Percentiles rank a stretch among this genome's conserved stretches.
phyloP scores from a whole-genome alignment of 2,888 invertebrate genomes.

The Macrophya alboannulata region DNA sequence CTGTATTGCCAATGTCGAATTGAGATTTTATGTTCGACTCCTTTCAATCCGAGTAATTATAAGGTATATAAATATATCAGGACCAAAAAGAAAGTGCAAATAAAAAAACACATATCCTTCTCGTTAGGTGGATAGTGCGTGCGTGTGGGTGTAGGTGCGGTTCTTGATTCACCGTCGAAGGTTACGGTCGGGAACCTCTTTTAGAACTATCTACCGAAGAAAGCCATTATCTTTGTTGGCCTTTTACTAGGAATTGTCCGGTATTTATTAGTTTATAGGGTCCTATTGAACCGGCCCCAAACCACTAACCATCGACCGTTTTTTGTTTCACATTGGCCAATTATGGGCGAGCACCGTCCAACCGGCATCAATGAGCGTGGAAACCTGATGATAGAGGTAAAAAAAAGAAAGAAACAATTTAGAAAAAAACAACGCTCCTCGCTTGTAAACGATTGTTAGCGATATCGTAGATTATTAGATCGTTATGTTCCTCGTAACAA shows the following conservation, averaged over 20 bases:
- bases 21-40: background rate
- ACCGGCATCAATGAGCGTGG: constrained; percentile 53
- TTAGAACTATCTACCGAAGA: constrained; percentile 42
- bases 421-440: constrained; percentile 35
- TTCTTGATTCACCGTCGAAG: constrained; percentile 40
- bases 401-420: background rate
- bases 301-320: constrained; percentile 52
- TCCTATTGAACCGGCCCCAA: constrained; percentile 57
- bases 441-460: constrained; percentile 53
- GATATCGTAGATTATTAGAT: constrained; percentile 52
- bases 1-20: background rate
- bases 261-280: constrained; percentile 67
- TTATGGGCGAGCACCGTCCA: constrained; percentile 37
- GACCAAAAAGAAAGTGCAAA: constrained; percentile 14
- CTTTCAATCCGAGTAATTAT: background rate
- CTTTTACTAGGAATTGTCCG: constrained; percentile 60
- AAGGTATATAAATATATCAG: background rate
- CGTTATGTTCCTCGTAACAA: constrained; percentile 18
- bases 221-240: constrained; percentile 48
- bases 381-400: constrained; percentile 11
- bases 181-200: constrained; percentile 31
- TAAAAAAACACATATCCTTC: background rate
- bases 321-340: constrained; percentile 52
- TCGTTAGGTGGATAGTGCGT: background rate
- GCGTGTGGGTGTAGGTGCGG: constrained; percentile 1